Evolutionary conservation across 2,797 vertebrate species (phyloP), one percentile per base, ranked within the genome.

Genomic region (Poecilia picta): DNA sequence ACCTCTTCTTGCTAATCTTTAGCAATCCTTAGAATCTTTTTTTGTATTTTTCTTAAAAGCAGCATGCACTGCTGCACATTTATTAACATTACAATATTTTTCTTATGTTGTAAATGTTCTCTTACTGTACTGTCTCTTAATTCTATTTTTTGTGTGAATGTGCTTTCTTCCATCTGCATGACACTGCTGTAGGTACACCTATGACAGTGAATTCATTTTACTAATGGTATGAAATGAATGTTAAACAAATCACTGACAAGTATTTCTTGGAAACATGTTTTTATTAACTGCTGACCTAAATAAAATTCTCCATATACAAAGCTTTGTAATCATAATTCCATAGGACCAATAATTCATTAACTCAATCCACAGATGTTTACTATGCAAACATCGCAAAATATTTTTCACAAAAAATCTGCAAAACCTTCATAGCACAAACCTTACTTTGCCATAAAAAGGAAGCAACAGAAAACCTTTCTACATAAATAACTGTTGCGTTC

Each of bases 241-340:
- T 36, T 23, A 39, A 51, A 49, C 49, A 75, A 76, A 66, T 66
- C 31, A 43, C 75, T 8, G 2, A 3, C 20, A 2, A 15, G 3
- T 39, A 11, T 28, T 46, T 23, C 49, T n/a, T 76, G 33, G 36
- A 39, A 66, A 57, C 12, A 78, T 28, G 12, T 46, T 33, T 12
- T 8, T 31, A 83, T 83, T 77, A 81, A 79, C 15, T 33, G 36
- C 74, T 72, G 51, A 64, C 45, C 46, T 25, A 79, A 81, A 81
- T 28, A 41, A 75, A 73, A 18, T 33, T 7, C 0, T 46, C 8
- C 33, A 72, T 13, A 75, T n/a, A 76, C 39, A 76, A 73, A 76
- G 72, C 53, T 83, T 76, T 55, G 25, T 41, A 75, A 62, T 75
- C 6, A 77, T 49, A 76, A 76, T 75, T 79, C 81, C 59, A 66